A percentile compares a stretch with the other conserved stretches of the same genome.
Conservation (phyloP, 2,113 vertebrate species). For the Zosterops borbonicus region DNA sequence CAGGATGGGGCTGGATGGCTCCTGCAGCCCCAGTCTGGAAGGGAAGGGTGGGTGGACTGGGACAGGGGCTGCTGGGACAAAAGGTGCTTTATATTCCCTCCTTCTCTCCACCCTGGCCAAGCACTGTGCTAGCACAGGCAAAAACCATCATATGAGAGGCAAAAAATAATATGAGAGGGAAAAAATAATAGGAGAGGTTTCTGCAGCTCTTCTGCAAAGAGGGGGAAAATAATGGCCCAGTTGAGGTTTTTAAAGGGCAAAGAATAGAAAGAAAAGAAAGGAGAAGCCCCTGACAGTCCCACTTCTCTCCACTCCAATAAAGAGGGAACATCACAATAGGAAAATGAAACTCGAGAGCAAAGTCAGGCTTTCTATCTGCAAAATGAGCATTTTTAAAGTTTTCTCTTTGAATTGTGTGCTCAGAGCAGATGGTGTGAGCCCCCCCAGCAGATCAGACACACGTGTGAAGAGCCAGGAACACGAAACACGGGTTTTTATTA, state of each 20-base stretch:
- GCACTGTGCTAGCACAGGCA: neutral
- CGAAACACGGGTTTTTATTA: neutral
- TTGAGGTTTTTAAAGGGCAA: neutral
- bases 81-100: slow-evolving; percentile 19
- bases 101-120: neutral
- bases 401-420: neutral
- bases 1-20: fast-evolving
- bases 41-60: neutral
- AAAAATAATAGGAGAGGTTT: neutral
- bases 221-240: neutral
- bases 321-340: neutral
- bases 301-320: neutral
- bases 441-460: neutral
- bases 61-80: neutral
- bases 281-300: neutral
- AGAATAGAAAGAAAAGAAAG: neutral
- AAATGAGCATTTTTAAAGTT: neutral
- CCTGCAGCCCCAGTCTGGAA: neutral
- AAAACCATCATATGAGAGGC: neutral
- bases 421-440: neutral
- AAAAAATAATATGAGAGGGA: neutral
- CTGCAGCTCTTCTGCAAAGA: neutral
- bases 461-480: neutral
- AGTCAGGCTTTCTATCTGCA: neutral
- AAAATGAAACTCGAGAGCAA: neutral